A percentile compares a stretch with the other conserved stretches of the same genome.
Evolutionary conservation across 2,113 vertebrate species (phyloP).

Genomic region (Sebastes schlegelii): DNA sequence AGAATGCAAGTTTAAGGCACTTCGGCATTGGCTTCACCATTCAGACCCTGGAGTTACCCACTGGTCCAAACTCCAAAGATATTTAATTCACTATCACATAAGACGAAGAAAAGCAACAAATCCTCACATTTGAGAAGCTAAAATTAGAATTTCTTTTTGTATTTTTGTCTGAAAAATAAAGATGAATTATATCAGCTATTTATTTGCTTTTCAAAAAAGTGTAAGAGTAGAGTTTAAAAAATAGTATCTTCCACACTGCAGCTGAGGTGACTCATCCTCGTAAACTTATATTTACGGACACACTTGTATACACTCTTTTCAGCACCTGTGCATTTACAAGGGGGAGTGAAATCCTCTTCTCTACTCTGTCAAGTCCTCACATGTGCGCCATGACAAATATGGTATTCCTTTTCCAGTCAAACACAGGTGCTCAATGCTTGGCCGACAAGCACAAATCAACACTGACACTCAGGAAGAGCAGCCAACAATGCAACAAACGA

Average conservation of each 20-base stretch:
- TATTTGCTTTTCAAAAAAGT: not conserved
- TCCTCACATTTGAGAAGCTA: not conserved
- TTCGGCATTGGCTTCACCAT: too few relatives aligned
- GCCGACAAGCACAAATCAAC: constrained; percentile 41
- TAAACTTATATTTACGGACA: not conserved
- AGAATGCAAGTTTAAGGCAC: too few relatives aligned
- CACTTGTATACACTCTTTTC: constrained; percentile 13
- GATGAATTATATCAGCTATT: not conserved
- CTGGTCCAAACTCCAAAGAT: too few relatives aligned
- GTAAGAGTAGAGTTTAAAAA: not conserved
- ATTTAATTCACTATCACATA: not conserved
- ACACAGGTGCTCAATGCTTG: not conserved
- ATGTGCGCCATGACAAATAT: constrained; percentile 20
- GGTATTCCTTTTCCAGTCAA: constrained; percentile 44
- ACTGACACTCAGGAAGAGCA: constrained; percentile 12
- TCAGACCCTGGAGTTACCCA: too few relatives aligned
- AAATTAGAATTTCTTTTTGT: not conserved
- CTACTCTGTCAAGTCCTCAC: constrained; percentile 31
- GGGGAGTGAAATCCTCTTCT: constrained; percentile 12
- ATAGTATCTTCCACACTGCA: not conserved
- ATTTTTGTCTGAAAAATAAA: not conserved
- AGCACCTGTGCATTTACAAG: constrained; percentile 34
- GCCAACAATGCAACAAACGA: not conserved
- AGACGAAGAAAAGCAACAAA: not conserved
- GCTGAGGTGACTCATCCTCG: constrained; percentile 20